Percentiles rank a stretch among this genome's conserved stretches.
phyloP scores from a whole-genome alignment of 2,888 invertebrate species.

The Hoplodrina blanda region DNA sequence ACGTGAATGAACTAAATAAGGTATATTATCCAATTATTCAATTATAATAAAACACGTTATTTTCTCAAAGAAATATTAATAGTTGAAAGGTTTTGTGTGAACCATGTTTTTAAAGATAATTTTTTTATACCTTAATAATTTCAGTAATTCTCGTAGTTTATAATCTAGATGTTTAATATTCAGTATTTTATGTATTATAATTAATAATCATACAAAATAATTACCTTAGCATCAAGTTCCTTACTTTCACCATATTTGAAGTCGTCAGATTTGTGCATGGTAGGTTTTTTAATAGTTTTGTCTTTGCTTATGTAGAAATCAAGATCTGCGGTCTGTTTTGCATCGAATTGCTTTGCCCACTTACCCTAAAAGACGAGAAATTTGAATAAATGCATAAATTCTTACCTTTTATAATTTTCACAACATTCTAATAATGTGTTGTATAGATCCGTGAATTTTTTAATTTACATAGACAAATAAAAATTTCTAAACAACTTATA shows the following conservation, averaged over 20 bases:
- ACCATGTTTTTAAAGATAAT: too few species aligned
- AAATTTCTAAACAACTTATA: too few species aligned
- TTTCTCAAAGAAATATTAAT: too few species aligned
- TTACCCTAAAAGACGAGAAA: conserved; percentile 81
- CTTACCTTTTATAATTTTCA: not conserved
- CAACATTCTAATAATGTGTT: not conserved
- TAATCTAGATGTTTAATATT: not conserved
- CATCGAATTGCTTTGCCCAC: conserved; percentile 93
- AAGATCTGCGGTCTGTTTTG: conserved; percentile 86
- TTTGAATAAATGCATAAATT: not conserved
- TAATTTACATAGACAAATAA: too few species aligned
- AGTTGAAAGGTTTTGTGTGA: too few species aligned
- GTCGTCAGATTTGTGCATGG: conserved; percentile 91
- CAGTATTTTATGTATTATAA: not conserved
- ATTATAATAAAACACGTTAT: too few species aligned
- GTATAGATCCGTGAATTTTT: too few species aligned
- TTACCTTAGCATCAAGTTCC: conserved; percentile 81
- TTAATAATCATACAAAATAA: not conserved
- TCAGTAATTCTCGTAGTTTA: not conserved
- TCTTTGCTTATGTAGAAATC: conserved; percentile 92
- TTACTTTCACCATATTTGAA: conserved; percentile 80
- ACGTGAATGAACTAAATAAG: too few species aligned
- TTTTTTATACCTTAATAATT: too few species aligned
- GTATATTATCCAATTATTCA: too few species aligned
- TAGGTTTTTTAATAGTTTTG: conserved; percentile 91